Base-by-base conservation (phyloP, 1,140 invertebrate genomes). In the Lepidostoma basale region DNA sequence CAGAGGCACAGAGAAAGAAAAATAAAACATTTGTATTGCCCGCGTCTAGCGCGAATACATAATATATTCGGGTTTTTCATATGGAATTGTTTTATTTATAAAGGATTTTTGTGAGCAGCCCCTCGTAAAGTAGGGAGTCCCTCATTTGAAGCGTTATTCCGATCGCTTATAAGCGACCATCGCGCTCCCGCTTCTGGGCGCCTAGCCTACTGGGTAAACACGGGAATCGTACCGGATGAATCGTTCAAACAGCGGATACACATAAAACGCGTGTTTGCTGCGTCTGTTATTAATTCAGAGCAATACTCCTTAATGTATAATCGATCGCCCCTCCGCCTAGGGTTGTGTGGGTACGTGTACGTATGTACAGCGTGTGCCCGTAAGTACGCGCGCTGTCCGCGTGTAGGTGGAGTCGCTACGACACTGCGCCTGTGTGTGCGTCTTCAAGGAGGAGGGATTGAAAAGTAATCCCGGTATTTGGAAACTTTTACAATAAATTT, bases 241-340 rank as follows among this genome's bases (percentile, higher is more conserved):
- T 9, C 44, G 63, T 54, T 56, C 49, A 56, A 65, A 58, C 63
- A 56, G 22, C 63, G 63, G 63, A 45, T 64, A 54, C 47, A 66
- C 47, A 66, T 54, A 58, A 44, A 56, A 66, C 62, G 52, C 63
- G 63, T 66, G 63, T 56, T 64, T 26, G 63, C 52, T 66, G 36
- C 63, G 63, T 66, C 45, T 66, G 63, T 66, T 66, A 66, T 66
- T 66, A 66, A 66, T 66, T 54, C 63, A 66, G 63, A 54, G 22
- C 63, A 33, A 56, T 66, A 64, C 52, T 66, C 49, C 63, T 66
- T 58, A 58, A 66, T 45, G 63, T 66, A 66, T 45, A 66, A 66
- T 66, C 63, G 63, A 66, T 66, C 63, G 63, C 62, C 62, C 44
- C 45, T 30, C 44, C 44, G 62, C 44, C 28, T 14, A n/a, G 33